Base-by-base conservation (phyloP, 2,797 vertebrate species). In the Oreortyx pictus region DNA sequence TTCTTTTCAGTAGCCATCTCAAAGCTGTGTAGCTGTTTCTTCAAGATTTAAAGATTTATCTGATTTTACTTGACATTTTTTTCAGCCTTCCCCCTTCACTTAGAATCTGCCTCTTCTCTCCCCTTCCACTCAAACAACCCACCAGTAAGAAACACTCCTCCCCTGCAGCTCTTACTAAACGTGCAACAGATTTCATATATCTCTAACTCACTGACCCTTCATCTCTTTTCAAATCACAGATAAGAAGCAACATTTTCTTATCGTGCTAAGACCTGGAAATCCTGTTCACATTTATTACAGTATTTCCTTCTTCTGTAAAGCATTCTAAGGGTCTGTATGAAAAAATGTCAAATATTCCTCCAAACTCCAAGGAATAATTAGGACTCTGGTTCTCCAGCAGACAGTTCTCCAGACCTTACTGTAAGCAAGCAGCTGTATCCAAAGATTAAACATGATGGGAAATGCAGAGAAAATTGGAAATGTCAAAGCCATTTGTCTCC, bases 221-320 rank as follows among this genome's bases (percentile, higher is more conserved):
- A 75, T 89, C 66, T 94, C 73, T 88, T 86, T 78, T 83, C 82
- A 82, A 91, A 95, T 91, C 85, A 89, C 71, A 92, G 87, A 90
- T 93, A 92, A 92, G 82, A 74, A 92, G 88, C 79, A 92, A 84
- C 64, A 86, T 94, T 95, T 95, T 60, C 82, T 93, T 93, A 93
- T 91, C 93, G 82, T 82, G n/a, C 74, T 87, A 81, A 81, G 82
- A 94, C 90, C 62, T 81, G 47, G 70, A 35, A 92, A 90, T 18
- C 23, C 72, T 80, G 92, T 89, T 60, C 70, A 81, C 50, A 93
- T 88, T 82, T 85, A 66, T 73, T 88, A 68, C 57, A 90, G 14
- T 60, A 83, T 57, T 68, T 68, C 46, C 68, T 52, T 90, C 13
- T 24, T 35, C 70, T 88, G 72, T 64, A 89, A 91, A 87, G 57